Conservation (phyloP, 2,113 vertebrate species). For the Arenaria interpres region DNA sequence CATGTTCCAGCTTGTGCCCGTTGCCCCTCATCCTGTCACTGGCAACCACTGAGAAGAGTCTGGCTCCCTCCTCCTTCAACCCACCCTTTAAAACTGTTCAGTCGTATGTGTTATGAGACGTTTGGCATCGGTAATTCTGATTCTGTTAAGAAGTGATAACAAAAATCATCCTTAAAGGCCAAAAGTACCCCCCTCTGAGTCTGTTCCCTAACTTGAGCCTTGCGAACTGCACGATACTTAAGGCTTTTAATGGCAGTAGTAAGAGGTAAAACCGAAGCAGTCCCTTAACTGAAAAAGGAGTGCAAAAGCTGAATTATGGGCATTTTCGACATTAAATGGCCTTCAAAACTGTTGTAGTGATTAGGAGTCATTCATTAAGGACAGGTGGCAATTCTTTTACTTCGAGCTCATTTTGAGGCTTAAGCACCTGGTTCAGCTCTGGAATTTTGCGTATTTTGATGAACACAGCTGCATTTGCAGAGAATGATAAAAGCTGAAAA, state of each 20-base stretch:
- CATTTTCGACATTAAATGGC: not conserved
- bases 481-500: not conserved
- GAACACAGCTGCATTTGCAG: not conserved
- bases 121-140: not conserved
- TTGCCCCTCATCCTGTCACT: too few species aligned
- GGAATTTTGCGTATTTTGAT: not conserved
- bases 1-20: too few species aligned
- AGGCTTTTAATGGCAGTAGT: not conserved
- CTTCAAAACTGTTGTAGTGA: not conserved
- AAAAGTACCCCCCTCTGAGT: not conserved
- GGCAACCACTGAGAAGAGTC: too few species aligned
- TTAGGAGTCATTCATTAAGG: not conserved
- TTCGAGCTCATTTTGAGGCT: not conserved
- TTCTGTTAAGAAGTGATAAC: not conserved
- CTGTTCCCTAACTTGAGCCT: not conserved
- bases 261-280: not conserved
- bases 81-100: not conserved
- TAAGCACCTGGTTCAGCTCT: not conserved
- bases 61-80: too few species aligned
- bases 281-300: not conserved
- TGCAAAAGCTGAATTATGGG: not conserved
- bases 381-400: not conserved
- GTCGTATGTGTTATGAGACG: rapidly evolving
- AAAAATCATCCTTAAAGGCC: not conserved
- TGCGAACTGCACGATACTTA: not conserved